Base-by-base conservation (phyloP, 2,888 invertebrate genomes). In the Noctua fimbriata region DNA sequence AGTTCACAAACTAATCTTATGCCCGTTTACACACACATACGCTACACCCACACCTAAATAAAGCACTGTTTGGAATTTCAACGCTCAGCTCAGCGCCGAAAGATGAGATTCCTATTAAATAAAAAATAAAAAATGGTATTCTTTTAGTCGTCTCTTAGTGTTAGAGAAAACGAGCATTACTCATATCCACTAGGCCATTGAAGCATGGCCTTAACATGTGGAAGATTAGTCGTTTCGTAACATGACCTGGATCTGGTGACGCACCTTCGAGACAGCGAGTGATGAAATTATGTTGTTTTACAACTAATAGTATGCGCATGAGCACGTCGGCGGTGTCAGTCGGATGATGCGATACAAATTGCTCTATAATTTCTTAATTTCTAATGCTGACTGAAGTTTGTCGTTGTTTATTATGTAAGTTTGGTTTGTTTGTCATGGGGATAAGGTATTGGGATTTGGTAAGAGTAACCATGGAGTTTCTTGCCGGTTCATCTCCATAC, bases 271-370 rank as follows among this genome's bases (percentile, higher is more conserved):
- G 83, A 87, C 85, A 81, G 84, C 81, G 78, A 76, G 87, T 90
- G 87, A 87, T 87, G 91, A 89, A 90, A 91, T 90, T 86, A 86
- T 83, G 91, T 88, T 89, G 88, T 89, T 90, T 90, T 90, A 89
- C 83, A 85, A 85, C 85, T 90, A 88, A 88, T 85, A 78, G 76
- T 86, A 85, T 80, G 83, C 82, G 81, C 73, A 81, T 76, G 88
- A 71, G 55, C 88, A 86, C 76, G 81, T 85, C 84, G 84, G 74
- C 70, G 69, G 69, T 74, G 87, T 85, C 81, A 81, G 87, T 66
- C 60, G n/a, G 73, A 81, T 88, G 73, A 82, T 79, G 78, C 58
- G 79, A 87, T 82, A 81, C 82, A 87, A 88, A 89, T 89, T 79
- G 77, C 81, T 79, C 84, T 81, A 79, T 83, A 83, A 85, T 88